phyloP scores from a whole-genome alignment of 2,888 invertebrate genomes.

The Baccha elongata region DNA sequence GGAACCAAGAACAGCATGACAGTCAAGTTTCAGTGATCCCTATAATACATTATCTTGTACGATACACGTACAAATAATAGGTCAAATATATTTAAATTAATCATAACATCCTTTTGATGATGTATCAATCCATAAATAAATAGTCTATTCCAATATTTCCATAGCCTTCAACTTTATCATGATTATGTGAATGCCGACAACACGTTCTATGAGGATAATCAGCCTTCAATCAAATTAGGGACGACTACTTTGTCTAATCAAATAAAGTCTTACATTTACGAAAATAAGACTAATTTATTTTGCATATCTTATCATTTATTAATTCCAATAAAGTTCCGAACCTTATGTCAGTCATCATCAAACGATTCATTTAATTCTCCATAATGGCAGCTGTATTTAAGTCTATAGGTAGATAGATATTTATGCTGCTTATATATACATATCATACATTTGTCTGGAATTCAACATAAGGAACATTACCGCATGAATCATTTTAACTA shows the following conservation, averaged over 20 bases:
- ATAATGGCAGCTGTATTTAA: neutral
- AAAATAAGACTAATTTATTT: neutral
- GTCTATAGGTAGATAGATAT: too few species aligned
- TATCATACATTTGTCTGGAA: neutral
- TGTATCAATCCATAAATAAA: neutral
- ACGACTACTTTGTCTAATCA: neutral
- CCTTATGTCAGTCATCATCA: constrained; percentile 5
- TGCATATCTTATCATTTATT: constrained; percentile 6
- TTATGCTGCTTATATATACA: neutral
- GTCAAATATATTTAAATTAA: too few species aligned
- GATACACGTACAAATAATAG: too few species aligned
- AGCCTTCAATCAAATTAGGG: neutral
- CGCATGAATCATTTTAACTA: constrained; percentile 53
- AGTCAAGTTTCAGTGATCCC: too few species aligned
- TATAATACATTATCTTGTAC: too few species aligned
- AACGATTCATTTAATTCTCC: constrained; percentile 4
- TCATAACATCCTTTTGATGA: too few species aligned
- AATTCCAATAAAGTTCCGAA: neutral
- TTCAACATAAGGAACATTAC: constrained; percentile 17
- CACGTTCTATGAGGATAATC: neutral
- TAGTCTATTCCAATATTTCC: neutral
- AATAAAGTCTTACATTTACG: neutral
- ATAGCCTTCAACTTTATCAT: neutral
- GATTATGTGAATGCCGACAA: neutral
- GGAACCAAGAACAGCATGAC: too few species aligned